phyloP scores from a whole-genome alignment of 2,113 vertebrate genomes.

The Andinoacara biseriatus region DNA sequence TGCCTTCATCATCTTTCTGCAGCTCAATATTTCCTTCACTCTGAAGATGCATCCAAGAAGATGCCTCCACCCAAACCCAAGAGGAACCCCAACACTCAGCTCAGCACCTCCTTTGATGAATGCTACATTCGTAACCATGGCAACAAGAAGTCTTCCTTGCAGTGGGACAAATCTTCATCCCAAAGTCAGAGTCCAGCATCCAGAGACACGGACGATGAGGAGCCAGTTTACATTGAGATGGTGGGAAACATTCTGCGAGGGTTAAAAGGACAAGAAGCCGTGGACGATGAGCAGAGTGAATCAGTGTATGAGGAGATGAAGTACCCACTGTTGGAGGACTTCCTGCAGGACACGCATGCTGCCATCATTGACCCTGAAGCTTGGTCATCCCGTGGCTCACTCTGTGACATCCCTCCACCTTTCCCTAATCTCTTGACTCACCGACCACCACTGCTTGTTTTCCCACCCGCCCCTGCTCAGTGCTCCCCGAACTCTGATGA shows the following conservation, averaged over 20 bases:
- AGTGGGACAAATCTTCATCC: conserved; percentile 82
- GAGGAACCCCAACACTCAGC: conserved; percentile 94
- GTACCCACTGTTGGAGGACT: conserved; percentile 89
- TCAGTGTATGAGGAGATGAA: conserved; percentile 99
- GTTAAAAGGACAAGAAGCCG: conserved; percentile 80
- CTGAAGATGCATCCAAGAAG: conserved; percentile 90
- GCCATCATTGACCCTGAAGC: conserved; percentile 85
- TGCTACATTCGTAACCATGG: conserved; percentile 87
- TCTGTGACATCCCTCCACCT: conserved; percentile 93
- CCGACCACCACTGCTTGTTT: conserved; percentile 91
- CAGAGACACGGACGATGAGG: conserved; percentile 86
- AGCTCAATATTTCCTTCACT: conserved; percentile 85
- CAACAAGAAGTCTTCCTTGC: conserved; percentile 80
- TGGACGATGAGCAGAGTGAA: conserved; percentile 89
- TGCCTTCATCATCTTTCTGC: conserved; percentile 52
- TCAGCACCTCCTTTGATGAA: conserved; percentile 96
- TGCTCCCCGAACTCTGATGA: conserved; percentile 97
- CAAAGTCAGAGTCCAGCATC: conserved; percentile 83
- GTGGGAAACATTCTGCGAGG: conserved; percentile 92
- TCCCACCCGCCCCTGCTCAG: conserved; percentile 91
- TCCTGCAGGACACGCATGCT: conserved; percentile 84
- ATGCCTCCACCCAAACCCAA: conserved; percentile 97
- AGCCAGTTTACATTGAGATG: conserved; percentile 99
- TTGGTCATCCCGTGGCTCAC: conserved; percentile 82
- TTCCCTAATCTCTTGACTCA: conserved; percentile 95